Evolutionary conservation across 1,140 invertebrate genomes (phyloP).

Genomic region (Bombyx mandarina): DNA sequence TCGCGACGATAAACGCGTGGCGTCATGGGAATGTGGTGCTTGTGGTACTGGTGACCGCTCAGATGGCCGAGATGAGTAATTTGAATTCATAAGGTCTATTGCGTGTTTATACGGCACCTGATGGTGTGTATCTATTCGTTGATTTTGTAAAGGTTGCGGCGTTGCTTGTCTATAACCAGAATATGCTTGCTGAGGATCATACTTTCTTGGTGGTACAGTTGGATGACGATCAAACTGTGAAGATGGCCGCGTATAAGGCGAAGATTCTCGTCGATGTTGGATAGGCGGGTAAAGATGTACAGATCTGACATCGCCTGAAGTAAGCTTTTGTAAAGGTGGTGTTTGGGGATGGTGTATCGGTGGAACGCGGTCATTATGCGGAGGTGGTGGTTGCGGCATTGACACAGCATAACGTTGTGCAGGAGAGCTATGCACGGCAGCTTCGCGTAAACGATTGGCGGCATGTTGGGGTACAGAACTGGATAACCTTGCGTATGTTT

Average conservation of each 20-base stretch:
- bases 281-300: constrained; percentile 35
- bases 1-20: constrained; percentile 30
- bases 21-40: constrained; percentile 32
- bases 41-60: constrained; percentile 33
- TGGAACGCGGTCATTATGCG: constrained; percentile 57
- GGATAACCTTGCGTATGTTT: constrained; percentile 51
- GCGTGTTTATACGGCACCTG: constrained; percentile 47
- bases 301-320: constrained; percentile 32
- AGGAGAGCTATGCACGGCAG: constrained; percentile 36
- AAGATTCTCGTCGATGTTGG: constrained; percentile 40
- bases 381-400: constrained; percentile 43
- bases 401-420: constrained; percentile 42
- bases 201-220: constrained; percentile 42
- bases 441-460: constrained; percentile 39
- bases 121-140: constrained; percentile 40
- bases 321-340: constrained; percentile 31
- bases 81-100: constrained; percentile 33
- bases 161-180: constrained; percentile 50
- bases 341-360: constrained; percentile 57
- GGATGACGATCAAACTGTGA: constrained; percentile 53
- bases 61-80: constrained; percentile 36
- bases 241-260: constrained; percentile 31
- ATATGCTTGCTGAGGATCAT: constrained; percentile 60
- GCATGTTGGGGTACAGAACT: constrained; percentile 45
- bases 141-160: constrained; percentile 34